Evolutionary conservation across 2,113 vertebrate genomes (phyloP), one percentile per base, ranked within the genome.

Genomic region (Hucho hucho): DNA sequence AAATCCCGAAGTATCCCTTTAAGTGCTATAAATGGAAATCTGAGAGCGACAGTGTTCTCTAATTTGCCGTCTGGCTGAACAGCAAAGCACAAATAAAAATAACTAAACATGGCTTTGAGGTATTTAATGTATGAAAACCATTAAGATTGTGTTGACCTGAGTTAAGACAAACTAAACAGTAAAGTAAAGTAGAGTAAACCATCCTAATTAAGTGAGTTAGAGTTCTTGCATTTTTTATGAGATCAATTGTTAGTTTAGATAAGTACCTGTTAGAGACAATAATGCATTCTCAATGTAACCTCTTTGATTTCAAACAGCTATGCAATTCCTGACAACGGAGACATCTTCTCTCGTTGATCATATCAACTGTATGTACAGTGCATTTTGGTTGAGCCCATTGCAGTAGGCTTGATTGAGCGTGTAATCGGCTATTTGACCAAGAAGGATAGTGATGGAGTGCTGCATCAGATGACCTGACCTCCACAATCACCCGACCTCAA

Each of bases 51-150:
- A 76, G 63, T 22, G 64, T 80, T 70, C 28, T 43, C 63, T 70
- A 70, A 83, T 87, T 79, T 79, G 74, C 56, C 1, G n/a, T 76
- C 75, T 79, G 78, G 74, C 77, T 37, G 71, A 76, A 75, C 74
- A 75, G 9, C 24, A 14, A 69, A 66, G 73, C 65, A 79, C 65
- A 80, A 82, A 74, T 80, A 75, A 4, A 73, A 47, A 72, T n/a
- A 68, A 74, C 22, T 32, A 66, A 29, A 53, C 49, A 53, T 29
- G 67, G 46, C 14, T 69, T 59, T 1, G 3, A 58, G 28, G 29
- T 73, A 69, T 73, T 83, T 65, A 66, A 74, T 76, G 81, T 80
- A 83, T 83, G 24, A 79, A 74, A 81, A 32, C 75, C 79, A 79
- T 81, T 81, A 79, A 75, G 11, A 26, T n/a, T 22, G 65, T 47